Percentiles rank a stretch among this genome's conserved stretches.
Conservation (phyloP, 1,140 invertebrate species). For the Pentalonia nigronervosa region DNA sequence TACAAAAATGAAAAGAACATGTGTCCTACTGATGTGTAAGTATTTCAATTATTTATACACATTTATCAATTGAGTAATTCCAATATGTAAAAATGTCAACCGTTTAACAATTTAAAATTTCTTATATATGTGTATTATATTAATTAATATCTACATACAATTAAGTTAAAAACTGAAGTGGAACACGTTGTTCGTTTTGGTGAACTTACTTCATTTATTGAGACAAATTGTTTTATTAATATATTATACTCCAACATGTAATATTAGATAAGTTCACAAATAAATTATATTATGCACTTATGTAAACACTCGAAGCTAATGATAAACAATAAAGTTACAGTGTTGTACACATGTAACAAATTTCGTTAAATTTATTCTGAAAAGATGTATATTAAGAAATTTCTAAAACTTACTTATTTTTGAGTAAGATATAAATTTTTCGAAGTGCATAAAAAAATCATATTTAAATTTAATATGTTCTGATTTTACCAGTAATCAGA, state of each 20-base stretch:
- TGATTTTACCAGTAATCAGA: background rate
- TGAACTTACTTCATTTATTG: background rate
- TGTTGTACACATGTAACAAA: too few species aligned
- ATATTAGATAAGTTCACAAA: background rate
- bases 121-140: background rate
- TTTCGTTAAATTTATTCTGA: too few species aligned
- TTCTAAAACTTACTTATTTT: too few species aligned
- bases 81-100: background rate
- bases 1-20: conserved; percentile 21
- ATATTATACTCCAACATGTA: background rate
- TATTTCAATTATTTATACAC: background rate
- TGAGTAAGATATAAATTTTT: too few species aligned
- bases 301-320: background rate
- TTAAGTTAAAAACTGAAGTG: background rate
- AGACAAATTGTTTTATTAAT: background rate
- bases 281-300: background rate
- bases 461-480: background rate
- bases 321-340: too few species aligned
- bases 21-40: conserved; percentile 48
- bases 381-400: too few species aligned
- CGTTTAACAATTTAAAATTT: background rate
- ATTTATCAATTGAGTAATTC: background rate
- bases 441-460: too few species aligned
- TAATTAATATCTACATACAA: background rate
- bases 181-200: background rate